Evolutionary conservation across 2,888 invertebrate genomes (phyloP).

Genomic region (Caradrina kadenii): DNA sequence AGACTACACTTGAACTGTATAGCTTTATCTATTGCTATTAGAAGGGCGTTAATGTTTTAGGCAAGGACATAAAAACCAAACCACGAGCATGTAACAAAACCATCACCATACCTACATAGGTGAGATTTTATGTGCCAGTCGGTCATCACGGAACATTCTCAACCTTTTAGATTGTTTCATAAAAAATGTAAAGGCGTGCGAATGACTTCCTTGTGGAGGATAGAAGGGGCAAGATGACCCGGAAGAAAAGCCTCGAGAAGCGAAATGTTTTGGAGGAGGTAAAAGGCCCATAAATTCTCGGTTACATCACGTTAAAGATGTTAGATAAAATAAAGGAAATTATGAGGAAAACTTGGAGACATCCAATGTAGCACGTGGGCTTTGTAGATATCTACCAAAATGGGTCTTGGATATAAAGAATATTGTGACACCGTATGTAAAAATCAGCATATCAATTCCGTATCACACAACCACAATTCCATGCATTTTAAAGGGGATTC

Average conservation of each 20-base stretch:
- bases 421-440: neutral
- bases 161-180: constrained; percentile 65
- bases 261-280: constrained; percentile 53
- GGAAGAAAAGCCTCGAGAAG: constrained; percentile 51
- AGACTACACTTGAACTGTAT: too few relatives aligned
- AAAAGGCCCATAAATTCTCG: constrained; percentile 46
- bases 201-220: constrained; percentile 57
- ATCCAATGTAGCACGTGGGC: constrained; percentile 24
- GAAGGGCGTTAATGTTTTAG: neutral
- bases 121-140: constrained; percentile 23
- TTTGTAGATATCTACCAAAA: neutral
- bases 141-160: constrained; percentile 45
- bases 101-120: neutral
- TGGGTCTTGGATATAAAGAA: neutral
- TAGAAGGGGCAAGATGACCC: constrained; percentile 55
- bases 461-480: neutral
- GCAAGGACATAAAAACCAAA: neutral
- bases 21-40: neutral
- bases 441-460: neutral
- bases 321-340: constrained; percentile 57
- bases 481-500: neutral
- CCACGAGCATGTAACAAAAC: neutral
- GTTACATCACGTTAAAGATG: constrained; percentile 46
- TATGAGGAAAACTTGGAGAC: constrained; percentile 37
- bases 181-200: constrained; percentile 64